Conservation (phyloP, 92 coral and sea anemone species). For the Chrysogorgia sp. region DNA sequence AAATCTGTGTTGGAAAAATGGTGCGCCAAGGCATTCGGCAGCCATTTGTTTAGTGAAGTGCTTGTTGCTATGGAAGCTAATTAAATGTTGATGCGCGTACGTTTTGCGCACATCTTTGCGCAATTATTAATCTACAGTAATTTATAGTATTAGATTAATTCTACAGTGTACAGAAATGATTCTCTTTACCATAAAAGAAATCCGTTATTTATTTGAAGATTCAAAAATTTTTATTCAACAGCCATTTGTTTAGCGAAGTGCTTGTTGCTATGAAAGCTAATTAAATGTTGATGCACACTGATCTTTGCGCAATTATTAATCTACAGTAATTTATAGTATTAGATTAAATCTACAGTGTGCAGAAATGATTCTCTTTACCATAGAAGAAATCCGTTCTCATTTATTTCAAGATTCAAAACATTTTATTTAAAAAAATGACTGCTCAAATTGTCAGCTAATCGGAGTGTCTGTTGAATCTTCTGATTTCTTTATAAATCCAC, state of each 20-base stretch:
- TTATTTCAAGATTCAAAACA: no score
- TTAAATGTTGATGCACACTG: neutral
- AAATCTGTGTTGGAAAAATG: constrained; percentile 75
- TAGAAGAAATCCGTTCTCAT: no score
- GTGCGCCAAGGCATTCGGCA: constrained; percentile 84
- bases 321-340: no score
- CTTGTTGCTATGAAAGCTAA: constrained; percentile 26
- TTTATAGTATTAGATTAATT: no score
- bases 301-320: neutral
- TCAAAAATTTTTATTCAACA: no score
- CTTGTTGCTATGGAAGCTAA: constrained; percentile 27
- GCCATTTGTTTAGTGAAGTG: constrained; percentile 68
- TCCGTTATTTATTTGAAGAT: no score
- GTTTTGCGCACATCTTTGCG: neutral
- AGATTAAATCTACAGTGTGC: no score
- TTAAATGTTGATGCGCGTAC: neutral
- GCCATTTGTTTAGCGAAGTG: constrained; percentile 68
- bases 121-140: no score
- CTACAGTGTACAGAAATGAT: no score
- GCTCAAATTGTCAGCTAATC: constrained; percentile 71
- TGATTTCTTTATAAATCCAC: constrained; percentile 62
- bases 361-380: no score
- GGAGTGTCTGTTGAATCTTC: constrained; percentile 2
- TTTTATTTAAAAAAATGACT: no score
- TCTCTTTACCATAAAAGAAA: no score